Conservation (phyloP, 2,113 vertebrate genomes). For the Aldabrachelys gigantea region DNA sequence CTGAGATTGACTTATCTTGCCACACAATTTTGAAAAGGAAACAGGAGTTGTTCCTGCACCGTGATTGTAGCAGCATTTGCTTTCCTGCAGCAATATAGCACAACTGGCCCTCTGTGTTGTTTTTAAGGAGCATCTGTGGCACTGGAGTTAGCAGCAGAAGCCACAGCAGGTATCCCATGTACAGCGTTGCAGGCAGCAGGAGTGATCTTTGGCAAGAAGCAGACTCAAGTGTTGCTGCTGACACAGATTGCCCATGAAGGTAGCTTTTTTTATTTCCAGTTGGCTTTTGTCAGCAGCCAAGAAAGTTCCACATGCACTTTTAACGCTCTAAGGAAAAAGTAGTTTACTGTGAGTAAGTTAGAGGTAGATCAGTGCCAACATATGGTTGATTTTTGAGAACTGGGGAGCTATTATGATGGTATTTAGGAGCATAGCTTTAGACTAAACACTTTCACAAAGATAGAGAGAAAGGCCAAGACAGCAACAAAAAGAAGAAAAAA, state of each 20-base stretch:
- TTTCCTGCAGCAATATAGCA: neutral
- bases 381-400: conserved; percentile 41
- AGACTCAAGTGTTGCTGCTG: neutral
- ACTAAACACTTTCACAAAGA: conserved; percentile 7
- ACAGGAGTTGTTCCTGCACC: neutral
- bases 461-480: conserved; percentile 35
- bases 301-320: conserved; percentile 19
- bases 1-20: neutral
- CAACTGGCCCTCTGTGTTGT: neutral
- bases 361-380: conserved; percentile 31
- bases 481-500: neutral
- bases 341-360: conserved; percentile 47
- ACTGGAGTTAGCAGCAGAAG: conserved; percentile 16
- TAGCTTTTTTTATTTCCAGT: conserved; percentile 2
- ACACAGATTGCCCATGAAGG: conserved; percentile 29
- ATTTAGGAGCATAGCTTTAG: neutral
- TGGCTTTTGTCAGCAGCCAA: conserved; percentile 32
- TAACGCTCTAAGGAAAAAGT: conserved; percentile 35
- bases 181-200: conserved; percentile 30
- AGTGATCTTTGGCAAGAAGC: conserved; percentile 24
- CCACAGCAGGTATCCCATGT: neutral
- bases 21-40: neutral
- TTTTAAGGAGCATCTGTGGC: neutral
- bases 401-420: conserved; percentile 38
- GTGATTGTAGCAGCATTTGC: neutral